Base-by-base conservation (phyloP, 2,113 vertebrate species). In the Sakesphorus luctuosus region DNA sequence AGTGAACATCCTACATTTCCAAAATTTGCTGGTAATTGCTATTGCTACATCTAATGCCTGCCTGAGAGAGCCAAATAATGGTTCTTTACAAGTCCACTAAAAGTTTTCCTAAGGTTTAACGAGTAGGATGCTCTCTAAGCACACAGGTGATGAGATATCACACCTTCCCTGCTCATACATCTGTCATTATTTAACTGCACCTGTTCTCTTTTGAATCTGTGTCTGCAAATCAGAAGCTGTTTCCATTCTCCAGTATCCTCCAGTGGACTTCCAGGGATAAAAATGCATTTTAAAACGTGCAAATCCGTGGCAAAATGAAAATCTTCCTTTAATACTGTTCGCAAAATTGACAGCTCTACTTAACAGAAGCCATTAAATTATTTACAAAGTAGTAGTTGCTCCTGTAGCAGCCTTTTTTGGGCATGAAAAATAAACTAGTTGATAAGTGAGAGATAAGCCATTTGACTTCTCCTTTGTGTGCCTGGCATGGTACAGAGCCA, bases 341-440 rank as follows among this genome's bases (percentile, higher is more conserved):
- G 96, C 88, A 94, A 95, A 97, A 96, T 52, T 82, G 96, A 98
- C 95, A 97, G 96, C 63, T 96, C 86, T 95, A 97, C 96, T 97
- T 98, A 98, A 95, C 75, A 93, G 92, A 95, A 96, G 92, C 96
- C 94, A 97, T 97, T 97, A 98, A 96, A 97, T 96, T 97, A 98
- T 97, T 98, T 96, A 98, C 97, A 97, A 97, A 97, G 95, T 90
- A 94, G 96, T 94, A 97, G 96, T 92, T 96, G 94, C 90, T 97
- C 93, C 97, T 94, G 90, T 96, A 85, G 95, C 97, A 96, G 95
- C 87, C 62, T 68, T 96, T 97, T 93, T 81, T 50, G 67, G 94
- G 94, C 82, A 94, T 95, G 97, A 96, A 98, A 98, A 98, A 98
- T 97, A 97, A 97, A 98, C 95, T 96, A 92, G 94, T 93, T 94